A percentile compares a stretch with the other conserved stretches of the same genome.
phyloP scores from a whole-genome alignment of 2,797 vertebrate genomes.

The Sebastiscus albofasciatus region DNA sequence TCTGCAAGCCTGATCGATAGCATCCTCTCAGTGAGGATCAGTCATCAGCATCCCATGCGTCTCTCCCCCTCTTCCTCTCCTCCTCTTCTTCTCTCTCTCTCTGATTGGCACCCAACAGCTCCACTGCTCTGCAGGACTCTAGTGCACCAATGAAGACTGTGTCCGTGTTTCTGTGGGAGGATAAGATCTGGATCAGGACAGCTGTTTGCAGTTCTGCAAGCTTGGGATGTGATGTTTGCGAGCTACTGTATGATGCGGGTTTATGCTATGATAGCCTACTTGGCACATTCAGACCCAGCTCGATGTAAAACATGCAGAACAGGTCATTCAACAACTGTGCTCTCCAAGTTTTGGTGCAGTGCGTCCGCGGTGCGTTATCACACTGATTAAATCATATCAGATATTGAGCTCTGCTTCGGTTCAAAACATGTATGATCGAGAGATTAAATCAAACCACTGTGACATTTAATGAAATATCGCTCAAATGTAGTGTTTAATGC shows the following conservation, averaged over 20 bases:
- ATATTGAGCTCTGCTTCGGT: background rate
- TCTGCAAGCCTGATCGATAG: slow-evolving; percentile 60
- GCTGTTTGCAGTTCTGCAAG: background rate
- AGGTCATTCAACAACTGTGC: background rate
- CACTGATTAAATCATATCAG: background rate
- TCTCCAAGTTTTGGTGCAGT: background rate
- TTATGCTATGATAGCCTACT: background rate
- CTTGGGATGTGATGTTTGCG: background rate
- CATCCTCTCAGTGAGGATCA: slow-evolving; percentile 76
- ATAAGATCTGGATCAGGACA: slow-evolving; percentile 38
- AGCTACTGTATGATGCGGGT: background rate
- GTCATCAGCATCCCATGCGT: slow-evolving; percentile 72
- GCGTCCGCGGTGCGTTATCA: background rate
- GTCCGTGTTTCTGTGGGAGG: slow-evolving; percentile 64
- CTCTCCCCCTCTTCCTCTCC: slow-evolving; percentile 1
- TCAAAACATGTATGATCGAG: background rate
- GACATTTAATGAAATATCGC: background rate
- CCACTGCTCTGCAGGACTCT: slow-evolving; percentile 39
- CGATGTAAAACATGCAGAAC: background rate
- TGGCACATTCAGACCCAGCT: background rate
- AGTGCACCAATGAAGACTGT: slow-evolving; percentile 64
- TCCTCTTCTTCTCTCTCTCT: slow-evolving; percentile 4
- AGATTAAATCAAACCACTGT: background rate
- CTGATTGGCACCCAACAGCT: slow-evolving; percentile 68
- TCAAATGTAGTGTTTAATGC: background rate